Conservation (phyloP, 2,797 vertebrate genomes). For the Ammospiza maritima region DNA sequence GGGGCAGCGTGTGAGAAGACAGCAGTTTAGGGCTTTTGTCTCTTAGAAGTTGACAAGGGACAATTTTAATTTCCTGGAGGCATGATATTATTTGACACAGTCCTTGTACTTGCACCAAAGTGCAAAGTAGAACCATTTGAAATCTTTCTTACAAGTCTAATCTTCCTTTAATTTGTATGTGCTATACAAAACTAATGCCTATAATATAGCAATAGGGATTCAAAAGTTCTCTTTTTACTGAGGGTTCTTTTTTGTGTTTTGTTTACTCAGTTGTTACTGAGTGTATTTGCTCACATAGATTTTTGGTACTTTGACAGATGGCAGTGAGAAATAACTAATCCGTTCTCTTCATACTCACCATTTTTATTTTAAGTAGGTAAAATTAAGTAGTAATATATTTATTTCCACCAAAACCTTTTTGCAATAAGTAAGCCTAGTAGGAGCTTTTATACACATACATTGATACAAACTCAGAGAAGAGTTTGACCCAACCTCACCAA, state of each 20-base stretch:
- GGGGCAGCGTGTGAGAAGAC: background rate
- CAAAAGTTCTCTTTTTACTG: background rate
- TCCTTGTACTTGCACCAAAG: background rate
- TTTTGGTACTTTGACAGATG: background rate
- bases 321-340: background rate
- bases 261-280: background rate
- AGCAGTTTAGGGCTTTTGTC: fast-evolving
- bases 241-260: fast-evolving
- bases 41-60: background rate
- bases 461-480: background rate
- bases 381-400: background rate
- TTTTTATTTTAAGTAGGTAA: background rate
- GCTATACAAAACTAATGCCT: background rate
- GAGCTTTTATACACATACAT: fast-evolving
- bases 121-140: background rate
- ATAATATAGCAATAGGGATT: background rate
- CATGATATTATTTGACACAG: background rate
- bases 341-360: background rate
- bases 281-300: background rate
- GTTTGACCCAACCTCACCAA: background rate
- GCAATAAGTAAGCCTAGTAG: background rate
- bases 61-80: background rate
- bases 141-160: background rate
- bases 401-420: background rate
- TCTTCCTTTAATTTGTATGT: background rate